phyloP scores from a whole-genome alignment of 2,888 invertebrate genomes.

The Acholoe squamosa region DNA sequence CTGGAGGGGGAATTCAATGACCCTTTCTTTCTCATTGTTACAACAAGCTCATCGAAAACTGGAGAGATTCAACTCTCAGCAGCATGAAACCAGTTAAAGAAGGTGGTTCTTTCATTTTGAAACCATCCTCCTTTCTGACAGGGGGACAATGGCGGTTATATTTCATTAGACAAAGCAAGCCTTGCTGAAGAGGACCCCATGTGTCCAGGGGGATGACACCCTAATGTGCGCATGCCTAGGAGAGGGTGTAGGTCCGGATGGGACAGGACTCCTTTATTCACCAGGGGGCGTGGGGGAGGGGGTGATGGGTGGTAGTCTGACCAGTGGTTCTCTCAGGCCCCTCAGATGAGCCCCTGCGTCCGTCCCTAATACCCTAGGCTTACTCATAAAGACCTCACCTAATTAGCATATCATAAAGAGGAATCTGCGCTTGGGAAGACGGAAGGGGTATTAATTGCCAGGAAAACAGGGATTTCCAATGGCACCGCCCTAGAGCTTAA shows the following conservation, averaged over 20 bases:
- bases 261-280: not conserved
- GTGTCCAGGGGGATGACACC: not conserved
- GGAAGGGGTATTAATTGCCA: conserved; percentile 45
- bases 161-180: not conserved
- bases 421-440: conserved; percentile 24
- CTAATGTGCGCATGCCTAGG: conserved; percentile 30
- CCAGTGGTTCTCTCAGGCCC: not conserved
- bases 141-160: not conserved
- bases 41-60: no score
- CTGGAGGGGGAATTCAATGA: no score
- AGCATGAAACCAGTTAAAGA: no score
- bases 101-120: no score
- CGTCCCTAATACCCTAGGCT: conserved; percentile 41
- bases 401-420: conserved; percentile 53
- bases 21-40: no score
- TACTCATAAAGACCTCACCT: not conserved
- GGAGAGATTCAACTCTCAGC: no score
- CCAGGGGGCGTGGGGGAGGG: conserved; percentile 3
- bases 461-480: conserved; percentile 47
- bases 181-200: conserved; percentile 3
- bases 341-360: not conserved
- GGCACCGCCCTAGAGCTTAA: conserved; percentile 32
- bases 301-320: not conserved
- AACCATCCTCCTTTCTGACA: no score
- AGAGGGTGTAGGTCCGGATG: conserved; percentile 2